Evolutionary conservation across 2,797 vertebrate species (phyloP).

Genomic region (Argya squamiceps): DNA sequence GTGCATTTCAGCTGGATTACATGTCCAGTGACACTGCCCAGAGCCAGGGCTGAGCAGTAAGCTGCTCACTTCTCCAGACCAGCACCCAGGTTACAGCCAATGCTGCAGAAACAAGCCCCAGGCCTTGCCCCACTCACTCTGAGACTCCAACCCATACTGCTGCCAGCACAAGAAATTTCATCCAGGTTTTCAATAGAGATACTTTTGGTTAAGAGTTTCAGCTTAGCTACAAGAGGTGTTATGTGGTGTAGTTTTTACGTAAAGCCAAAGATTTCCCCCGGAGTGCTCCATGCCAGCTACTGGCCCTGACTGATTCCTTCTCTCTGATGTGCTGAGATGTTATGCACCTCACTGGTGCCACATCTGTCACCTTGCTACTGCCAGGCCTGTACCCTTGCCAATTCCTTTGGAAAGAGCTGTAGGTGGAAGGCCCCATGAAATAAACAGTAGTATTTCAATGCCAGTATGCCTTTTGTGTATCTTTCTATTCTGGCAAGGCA

Average conservation of each 20-base stretch:
- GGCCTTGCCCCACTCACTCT: accelerated
- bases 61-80: background rate
- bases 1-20: background rate
- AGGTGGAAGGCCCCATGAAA: background rate
- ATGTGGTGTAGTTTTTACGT: background rate
- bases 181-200: background rate
- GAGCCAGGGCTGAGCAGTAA: background rate
- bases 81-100: background rate
- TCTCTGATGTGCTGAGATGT: background rate
- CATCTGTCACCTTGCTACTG: background rate
- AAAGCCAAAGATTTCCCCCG: background rate
- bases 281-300: background rate
- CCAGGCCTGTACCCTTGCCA: background rate
- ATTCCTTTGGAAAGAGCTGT: background rate
- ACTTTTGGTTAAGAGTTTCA: background rate
- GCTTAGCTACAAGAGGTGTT: background rate
- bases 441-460: background rate
- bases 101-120: background rate
- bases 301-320: accelerated
- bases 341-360: accelerated
- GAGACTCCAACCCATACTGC: background rate
- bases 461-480: background rate
- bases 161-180: background rate
- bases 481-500: background rate
- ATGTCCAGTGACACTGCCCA: background rate